Evolutionary conservation across 2,888 invertebrate genomes (phyloP).

Genomic region (Eustalomyia histrio): DNA sequence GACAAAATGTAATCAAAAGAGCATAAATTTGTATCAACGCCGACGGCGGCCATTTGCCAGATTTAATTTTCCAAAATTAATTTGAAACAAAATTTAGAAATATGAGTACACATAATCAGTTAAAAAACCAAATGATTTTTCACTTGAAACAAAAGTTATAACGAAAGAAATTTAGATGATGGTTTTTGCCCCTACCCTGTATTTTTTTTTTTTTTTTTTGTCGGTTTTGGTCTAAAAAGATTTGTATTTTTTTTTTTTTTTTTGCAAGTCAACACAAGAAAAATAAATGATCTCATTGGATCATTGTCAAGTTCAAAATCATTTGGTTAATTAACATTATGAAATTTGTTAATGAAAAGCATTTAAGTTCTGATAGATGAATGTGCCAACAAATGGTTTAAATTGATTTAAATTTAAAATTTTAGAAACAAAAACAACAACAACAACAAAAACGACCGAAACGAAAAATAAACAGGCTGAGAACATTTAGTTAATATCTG

Average conservation of each 20-base stretch:
- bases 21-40: too few relatives aligned
- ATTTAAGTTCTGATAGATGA: conserved; percentile 42
- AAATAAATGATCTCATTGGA: conserved; percentile 55
- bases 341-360: conserved; percentile 52
- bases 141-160: too few relatives aligned
- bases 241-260: neutral
- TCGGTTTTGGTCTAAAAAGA: neutral
- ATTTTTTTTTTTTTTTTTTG: neutral
- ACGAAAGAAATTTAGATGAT: too few relatives aligned
- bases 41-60: too few relatives aligned
- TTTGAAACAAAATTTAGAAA: too few relatives aligned
- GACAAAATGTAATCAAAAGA: too few relatives aligned
- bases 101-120: too few relatives aligned
- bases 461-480: conserved; percentile 46
- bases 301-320: conserved; percentile 64
- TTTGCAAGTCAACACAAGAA: neutral
- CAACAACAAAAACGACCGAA: conserved; percentile 16
- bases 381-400: conserved; percentile 59
- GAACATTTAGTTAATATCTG: conserved; percentile 46
- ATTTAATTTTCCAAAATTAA: too few relatives aligned
- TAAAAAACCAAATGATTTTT: too few relatives aligned
- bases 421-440: conserved; percentile 21
- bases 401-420: conserved; percentile 55
- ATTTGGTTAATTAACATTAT: conserved; percentile 64
- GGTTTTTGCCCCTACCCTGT: too few relatives aligned